phyloP scores from a whole-genome alignment of 2,888 invertebrate species.

The Amblyjoppa proteus region DNA sequence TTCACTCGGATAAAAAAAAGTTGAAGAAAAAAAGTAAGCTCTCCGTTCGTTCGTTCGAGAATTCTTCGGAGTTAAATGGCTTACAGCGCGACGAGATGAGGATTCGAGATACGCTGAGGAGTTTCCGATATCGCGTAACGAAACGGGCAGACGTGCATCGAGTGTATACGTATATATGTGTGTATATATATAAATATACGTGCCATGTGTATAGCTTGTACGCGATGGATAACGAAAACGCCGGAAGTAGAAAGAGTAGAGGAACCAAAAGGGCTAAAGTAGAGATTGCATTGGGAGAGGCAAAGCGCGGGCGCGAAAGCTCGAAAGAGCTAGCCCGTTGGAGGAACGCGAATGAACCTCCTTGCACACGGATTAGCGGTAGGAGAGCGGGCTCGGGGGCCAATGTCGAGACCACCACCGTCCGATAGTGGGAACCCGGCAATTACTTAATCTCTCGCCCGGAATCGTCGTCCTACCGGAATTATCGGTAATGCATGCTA shows the following conservation, averaged over 20 bases:
- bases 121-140: constrained; percentile 33
- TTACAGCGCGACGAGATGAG: constrained; percentile 38
- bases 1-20: neutral
- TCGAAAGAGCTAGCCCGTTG: constrained; percentile 21
- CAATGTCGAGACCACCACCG: constrained; percentile 61
- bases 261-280: neutral
- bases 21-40: constrained; percentile 26
- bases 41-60: constrained; percentile 28
- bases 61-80: constrained; percentile 53
- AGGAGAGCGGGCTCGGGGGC: constrained; percentile 39
- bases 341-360: constrained; percentile 51
- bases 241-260: neutral
- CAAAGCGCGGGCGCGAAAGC: constrained; percentile 13
- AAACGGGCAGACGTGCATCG: constrained; percentile 6
- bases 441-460: constrained; percentile 79
- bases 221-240: constrained; percentile 26
- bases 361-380: constrained; percentile 61
- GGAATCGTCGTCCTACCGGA: constrained; percentile 74
- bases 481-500: constrained; percentile 78
- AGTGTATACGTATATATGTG: neutral
- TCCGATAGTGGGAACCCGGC: constrained; percentile 75
- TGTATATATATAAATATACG: neutral
- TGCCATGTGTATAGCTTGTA: neutral
- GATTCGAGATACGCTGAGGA: constrained; percentile 43
- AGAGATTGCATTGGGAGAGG: constrained; percentile 21